phyloP scores from a whole-genome alignment of 2,113 vertebrate species.

The Sapayoa aenigma region DNA sequence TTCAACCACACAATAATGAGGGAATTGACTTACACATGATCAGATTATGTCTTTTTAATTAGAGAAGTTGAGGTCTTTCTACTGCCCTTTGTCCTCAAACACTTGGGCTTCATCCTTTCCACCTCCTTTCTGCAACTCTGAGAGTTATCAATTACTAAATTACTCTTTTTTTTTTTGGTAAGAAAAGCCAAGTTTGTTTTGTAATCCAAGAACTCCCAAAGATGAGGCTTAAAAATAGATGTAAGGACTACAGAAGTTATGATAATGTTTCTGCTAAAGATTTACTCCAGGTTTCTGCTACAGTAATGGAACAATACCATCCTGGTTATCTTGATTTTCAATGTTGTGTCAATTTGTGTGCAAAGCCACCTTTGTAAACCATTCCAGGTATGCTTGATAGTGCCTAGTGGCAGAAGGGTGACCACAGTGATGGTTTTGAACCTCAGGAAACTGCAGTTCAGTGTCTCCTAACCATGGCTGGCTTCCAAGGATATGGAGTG shows the following conservation, averaged over 20 bases:
- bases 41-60: background rate
- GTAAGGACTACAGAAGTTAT: background rate
- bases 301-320: background rate
- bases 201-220: background rate
- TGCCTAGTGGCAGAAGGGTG: background rate
- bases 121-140: background rate
- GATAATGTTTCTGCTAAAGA: background rate
- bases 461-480: background rate
- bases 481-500: background rate
- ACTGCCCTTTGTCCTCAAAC: background rate
- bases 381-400: background rate
- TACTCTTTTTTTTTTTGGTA: background rate
- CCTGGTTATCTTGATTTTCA: background rate
- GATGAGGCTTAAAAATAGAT: background rate
- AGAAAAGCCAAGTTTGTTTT: background rate
- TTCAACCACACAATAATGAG: background rate
- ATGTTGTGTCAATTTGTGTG: background rate
- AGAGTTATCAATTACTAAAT: background rate
- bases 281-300: background rate
- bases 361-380: background rate
- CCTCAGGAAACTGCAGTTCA: background rate
- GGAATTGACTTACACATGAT: background rate
- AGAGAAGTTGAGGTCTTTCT: background rate
- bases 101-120: background rate
- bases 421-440: background rate